Conservation (phyloP, 2,797 vertebrate species). For the Apogon hyalosoma region DNA sequence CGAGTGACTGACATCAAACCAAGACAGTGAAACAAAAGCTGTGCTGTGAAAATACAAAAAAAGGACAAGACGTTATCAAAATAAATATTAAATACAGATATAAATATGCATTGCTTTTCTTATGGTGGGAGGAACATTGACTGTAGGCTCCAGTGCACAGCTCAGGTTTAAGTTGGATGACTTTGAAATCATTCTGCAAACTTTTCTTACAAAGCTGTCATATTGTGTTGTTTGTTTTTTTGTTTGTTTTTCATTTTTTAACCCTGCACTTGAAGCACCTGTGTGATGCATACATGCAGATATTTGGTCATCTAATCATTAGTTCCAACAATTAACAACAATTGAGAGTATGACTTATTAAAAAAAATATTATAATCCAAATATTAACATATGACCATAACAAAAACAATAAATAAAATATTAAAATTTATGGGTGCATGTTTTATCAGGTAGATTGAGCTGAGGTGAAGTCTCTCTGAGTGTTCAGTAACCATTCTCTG, state of each 20-base stretch:
- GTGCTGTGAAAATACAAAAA: conserved; percentile 75
- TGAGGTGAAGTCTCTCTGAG: conserved; percentile 69
- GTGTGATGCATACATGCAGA: conserved; percentile 20
- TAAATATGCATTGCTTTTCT: conserved; percentile 83
- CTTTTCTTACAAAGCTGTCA: conserved; percentile 4
- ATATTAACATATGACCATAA: conserved; percentile 50
- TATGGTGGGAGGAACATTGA: conserved; percentile 52
- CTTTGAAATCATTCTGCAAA: conserved; percentile 37
- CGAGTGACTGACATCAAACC: conserved; percentile 72
- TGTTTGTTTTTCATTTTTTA: conserved; percentile 18
- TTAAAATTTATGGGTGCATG: conserved; percentile 54
- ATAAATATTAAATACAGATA: conserved; percentile 90
- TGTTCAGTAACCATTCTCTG: conserved; percentile 46
- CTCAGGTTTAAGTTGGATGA: conserved; percentile 34
- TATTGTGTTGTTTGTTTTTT: background rate
- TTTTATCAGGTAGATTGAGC: conserved; percentile 79
- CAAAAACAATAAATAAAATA: conserved; percentile 72
- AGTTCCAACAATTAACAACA: conserved; percentile 36
- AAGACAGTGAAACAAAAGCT: conserved; percentile 72
- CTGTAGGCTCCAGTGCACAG: conserved; percentile 61
- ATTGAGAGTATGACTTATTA: conserved; percentile 21
- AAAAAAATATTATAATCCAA: conserved; percentile 50
- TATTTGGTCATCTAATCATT: conserved; percentile 46
- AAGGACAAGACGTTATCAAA: conserved; percentile 76
- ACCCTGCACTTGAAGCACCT: conserved; percentile 12